Base-by-base conservation (phyloP, 2,888 invertebrate species). In the Neoitamus cyanurus region DNA sequence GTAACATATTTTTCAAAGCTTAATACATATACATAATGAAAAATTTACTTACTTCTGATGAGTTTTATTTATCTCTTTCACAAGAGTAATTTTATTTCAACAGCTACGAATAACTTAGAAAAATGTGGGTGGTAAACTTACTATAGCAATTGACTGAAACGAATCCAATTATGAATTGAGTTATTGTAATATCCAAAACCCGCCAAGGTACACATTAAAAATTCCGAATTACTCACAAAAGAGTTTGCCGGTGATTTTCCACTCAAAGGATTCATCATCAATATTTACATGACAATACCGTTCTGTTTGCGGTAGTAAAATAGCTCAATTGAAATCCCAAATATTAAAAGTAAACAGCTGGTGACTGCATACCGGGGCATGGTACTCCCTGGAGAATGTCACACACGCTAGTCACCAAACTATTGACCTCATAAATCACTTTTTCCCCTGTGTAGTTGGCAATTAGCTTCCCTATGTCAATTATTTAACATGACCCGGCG, bases 381-480 rank as follows among this genome's bases (percentile, higher is more conserved):
- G 15, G 58, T 20, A 7, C 58, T 58, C 58, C 58, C 58, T 58
- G 7, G 58, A 58, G 58, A 58, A 9, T 58, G 25, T 58, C 58
- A 58, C 58, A 58, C 58, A 20, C 9, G 58, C 58, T 58, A 58
- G 58, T 58, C 20, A 58, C 58, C 58, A 58, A 48, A 58, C 58
- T 58, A 58, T 58, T 58, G 58, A 58, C 58, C 58, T 58, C 58
- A 58, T 58, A 58, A 58, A 58, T 58, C 58, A 58, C 25, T 58
- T 58, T 58, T 58, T 58, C 20, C 58, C 9, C 20, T 58, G 9
- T 58, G 15, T 58, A 20, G 58, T 25, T 9, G 25, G 9, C 58
- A 58, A 58, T 58, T 58, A 58, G 58, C 58, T 58, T 4, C 15
- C 20, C 58, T 58, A 9, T 58, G 58, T 58, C 20, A 58, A 58